phyloP scores from a whole-genome alignment of 2,888 invertebrate species.

The Geophilus truncorum region DNA sequence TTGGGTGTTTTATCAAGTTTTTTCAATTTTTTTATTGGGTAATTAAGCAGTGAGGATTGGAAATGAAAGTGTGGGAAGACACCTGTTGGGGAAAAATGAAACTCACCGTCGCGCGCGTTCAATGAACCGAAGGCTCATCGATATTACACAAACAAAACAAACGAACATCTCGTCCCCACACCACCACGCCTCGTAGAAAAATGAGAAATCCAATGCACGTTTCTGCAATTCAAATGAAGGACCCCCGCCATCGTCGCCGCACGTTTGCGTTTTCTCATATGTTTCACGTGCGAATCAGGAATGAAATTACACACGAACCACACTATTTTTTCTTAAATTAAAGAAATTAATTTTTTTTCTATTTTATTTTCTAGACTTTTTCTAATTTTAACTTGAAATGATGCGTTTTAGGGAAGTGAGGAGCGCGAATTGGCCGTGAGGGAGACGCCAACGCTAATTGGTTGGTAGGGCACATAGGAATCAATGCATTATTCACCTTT shows the following conservation, averaged over 20 bases:
- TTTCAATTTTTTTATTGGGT: too few relatives aligned
- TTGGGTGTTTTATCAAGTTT: too few relatives aligned
- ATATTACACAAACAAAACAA: conserved; percentile 5
- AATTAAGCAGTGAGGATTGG: background rate
- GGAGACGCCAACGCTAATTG: too few relatives aligned
- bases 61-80: background rate
- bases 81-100: conserved; percentile 17
- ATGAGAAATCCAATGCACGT: background rate
- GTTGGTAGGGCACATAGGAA: background rate
- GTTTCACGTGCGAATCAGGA: background rate
- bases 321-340: background rate
- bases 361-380: background rate
- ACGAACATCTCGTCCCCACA: background rate
- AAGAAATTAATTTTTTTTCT: background rate
- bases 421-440: too few relatives aligned
- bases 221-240: background rate
- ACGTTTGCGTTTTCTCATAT: background rate
- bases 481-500: background rate
- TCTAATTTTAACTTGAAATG: too few relatives aligned
- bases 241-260: background rate
- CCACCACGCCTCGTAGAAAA: background rate
- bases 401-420: too few relatives aligned
- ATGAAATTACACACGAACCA: background rate
- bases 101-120: background rate
- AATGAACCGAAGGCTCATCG: conserved; percentile 8